Evolutionary conservation across 2,113 vertebrate species (phyloP).

Genomic region (Turdus rufiventris): DNA sequence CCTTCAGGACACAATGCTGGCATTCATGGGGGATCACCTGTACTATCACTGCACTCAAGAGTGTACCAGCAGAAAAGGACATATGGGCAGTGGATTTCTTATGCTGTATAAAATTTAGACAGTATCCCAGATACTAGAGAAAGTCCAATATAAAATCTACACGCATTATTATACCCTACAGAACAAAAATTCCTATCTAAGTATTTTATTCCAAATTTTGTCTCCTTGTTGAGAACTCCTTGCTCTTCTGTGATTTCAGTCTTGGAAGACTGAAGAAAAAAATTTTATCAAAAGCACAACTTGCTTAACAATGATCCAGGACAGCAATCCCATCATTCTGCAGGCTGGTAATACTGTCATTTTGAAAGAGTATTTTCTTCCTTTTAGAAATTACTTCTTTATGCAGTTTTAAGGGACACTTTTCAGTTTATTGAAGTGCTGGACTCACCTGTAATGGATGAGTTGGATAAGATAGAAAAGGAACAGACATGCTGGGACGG

Average conservation of each 20-base stretch:
- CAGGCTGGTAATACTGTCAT: not conserved
- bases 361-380: not conserved
- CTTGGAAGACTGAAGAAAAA: not conserved
- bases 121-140: not conserved
- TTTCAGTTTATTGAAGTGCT: not conserved
- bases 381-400: not conserved
- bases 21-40: not conserved
- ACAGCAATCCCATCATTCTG: not conserved
- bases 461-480: constrained; percentile 95
- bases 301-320: not conserved
- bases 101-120: not conserved
- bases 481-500: constrained; percentile 93
- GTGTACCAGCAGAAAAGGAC: not conserved
- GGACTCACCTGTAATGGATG: constrained; percentile 86
- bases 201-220: not conserved
- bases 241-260: not conserved
- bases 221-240: not conserved
- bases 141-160: not conserved
- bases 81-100: not conserved
- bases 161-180: not conserved
- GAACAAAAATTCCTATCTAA: not conserved
- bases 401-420: not conserved
- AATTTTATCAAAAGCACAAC: not conserved
- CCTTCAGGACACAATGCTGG: not conserved
- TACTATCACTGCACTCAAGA: not conserved